Evolutionary conservation across 2,113 vertebrate genomes (phyloP), one percentile per base, ranked within the genome.

Genomic region (Hypanus sabinus): DNA sequence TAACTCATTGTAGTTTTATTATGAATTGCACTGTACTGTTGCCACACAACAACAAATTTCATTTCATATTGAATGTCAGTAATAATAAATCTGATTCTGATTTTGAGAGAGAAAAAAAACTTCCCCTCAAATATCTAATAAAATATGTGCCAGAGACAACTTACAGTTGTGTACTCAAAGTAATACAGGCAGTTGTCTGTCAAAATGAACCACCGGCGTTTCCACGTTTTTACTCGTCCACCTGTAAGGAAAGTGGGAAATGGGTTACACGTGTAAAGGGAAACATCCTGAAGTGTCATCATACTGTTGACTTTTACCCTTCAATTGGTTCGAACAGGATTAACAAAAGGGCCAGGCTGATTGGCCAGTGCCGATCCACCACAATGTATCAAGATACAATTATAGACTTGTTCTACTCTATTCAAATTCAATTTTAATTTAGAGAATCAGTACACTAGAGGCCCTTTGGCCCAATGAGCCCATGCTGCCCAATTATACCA

Each of bases 221-320:
- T 97, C 97, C 97, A 97, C 0, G 97, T 97, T 94, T 97, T 97
- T 24, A 97, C 96, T 12, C 97, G 95, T 12, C 97, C 97, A 22
- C 97, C 97, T 97, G 91, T 7, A 94, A 62, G 91, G 92, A 75
- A 55, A 93, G 71, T 24, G 11, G 16, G 2, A 27, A 33, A 77
- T 14, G 8, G 7, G 10, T 92, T 18, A 92, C 60, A 68, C 24
- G 3, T 36, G 62, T 5, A 30, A 24, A 3, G 22, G 8, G n/a
- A 5, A 11, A 33, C 90, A 70, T 8, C n/a, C 16, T 71, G 65
- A 16, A 71, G 30, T 0, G n/a, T 20, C 18, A 12, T 70, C 70
- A 65, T n/a, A 65, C 30, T 3, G 16, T 2, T 46, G 11, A 77
- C n/a, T 88, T n/a, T n/a, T 46, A 71, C 36, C 70, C 62, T 62